These are phyloP conservation scores for Gonioctena quinquepunctata DNA, from an alignment of 1,140 invertebrate species.

Conservation along the genomic window DNA sequence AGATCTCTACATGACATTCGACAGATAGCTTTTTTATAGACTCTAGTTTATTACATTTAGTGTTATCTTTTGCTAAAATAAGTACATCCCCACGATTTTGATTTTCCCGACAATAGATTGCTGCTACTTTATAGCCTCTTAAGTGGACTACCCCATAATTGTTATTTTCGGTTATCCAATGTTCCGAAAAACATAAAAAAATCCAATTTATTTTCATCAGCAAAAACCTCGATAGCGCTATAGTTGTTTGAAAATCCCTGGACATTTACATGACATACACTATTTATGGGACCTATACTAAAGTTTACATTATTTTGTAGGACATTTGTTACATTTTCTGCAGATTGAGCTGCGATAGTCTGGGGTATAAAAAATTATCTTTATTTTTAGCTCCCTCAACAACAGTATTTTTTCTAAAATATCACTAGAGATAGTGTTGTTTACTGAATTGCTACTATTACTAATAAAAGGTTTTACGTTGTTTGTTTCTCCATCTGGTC, in stretches of 20 bases:
- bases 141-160: background rate
- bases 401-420: no score
- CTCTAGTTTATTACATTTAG: background rate
- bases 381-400: background rate
- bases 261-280: conserved; percentile 6
- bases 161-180: background rate
- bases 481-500: background rate
- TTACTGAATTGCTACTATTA: no score
- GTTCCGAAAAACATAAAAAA: conserved; percentile 3
- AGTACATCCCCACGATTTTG: background rate
- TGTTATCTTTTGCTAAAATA: conserved; percentile 1
- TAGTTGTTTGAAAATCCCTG: conserved; percentile 1
- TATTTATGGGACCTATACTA: background rate
- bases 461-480: background rate
- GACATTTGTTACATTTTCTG: background rate
- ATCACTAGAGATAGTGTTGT: conserved; percentile 2
- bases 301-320: background rate
- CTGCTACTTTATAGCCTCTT: background rate
- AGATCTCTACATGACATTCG: conserved; percentile 1
- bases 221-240: conserved; percentile 2
- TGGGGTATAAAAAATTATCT: background rate
- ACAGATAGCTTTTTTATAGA: conserved; percentile 4
- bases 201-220: conserved; percentile 8
- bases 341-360: conserved; percentile 5
- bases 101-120: background rate